Conservation (phyloP, 2,888 invertebrate genomes). For the Pseudanteris insignis region DNA sequence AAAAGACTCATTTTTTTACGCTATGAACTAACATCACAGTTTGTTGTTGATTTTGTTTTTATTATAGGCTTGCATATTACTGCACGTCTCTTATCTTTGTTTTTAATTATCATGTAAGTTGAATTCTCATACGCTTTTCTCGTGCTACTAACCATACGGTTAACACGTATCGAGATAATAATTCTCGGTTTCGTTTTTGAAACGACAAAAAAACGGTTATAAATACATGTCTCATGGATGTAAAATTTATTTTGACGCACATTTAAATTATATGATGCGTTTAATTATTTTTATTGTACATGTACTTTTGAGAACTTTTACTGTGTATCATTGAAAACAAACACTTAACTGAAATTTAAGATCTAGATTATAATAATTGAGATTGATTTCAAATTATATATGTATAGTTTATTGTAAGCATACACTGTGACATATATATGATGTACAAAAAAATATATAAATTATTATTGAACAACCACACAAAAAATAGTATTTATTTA, state of each 20-base stretch:
- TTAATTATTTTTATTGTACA: too few relatives aligned
- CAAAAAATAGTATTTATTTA: too few relatives aligned
- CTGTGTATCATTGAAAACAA: too few relatives aligned
- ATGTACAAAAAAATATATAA: too few relatives aligned
- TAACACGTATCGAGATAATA: constrained; percentile 8
- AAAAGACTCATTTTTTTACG: constrained; percentile 30
- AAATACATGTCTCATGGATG: too few relatives aligned
- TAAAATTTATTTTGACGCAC: too few relatives aligned
- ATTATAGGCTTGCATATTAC: constrained; percentile 9
- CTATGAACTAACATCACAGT: constrained; percentile 3
- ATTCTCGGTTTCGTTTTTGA: constrained; percentile 4
- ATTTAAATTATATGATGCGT: too few relatives aligned
- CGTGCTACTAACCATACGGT: constrained; percentile 2
- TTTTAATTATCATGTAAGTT: not conserved
- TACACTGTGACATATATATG: too few relatives aligned
- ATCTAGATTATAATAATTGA: not conserved
- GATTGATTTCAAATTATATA: too few relatives aligned
- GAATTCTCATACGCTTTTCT: constrained; percentile 3
- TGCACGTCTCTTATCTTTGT: not conserved
- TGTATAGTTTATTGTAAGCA: too few relatives aligned
- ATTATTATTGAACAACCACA: too few relatives aligned
- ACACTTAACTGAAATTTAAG: not conserved
- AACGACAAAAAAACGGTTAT: constrained; percentile 8
- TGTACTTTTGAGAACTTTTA: too few relatives aligned
- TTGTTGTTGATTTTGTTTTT: constrained; percentile 19